Evolutionary conservation across 2,113 vertebrate genomes (phyloP).

Genomic region (Gavialis gangeticus): DNA sequence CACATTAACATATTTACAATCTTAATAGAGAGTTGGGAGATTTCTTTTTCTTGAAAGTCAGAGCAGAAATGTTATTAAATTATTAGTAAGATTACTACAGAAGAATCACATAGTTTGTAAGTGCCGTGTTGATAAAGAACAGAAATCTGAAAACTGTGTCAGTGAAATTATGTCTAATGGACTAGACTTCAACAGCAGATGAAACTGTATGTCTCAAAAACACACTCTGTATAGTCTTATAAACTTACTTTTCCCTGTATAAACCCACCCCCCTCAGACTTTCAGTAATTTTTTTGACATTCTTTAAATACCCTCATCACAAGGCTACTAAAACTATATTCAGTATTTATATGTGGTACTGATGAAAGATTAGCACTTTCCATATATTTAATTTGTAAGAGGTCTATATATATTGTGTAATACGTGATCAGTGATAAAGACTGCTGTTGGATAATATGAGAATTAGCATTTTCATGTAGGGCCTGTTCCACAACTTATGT

Average conservation of each 20-base stretch:
- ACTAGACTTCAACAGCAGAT: rapidly evolving
- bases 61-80: not conserved
- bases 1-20: rapidly evolving
- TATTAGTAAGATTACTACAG: not conserved
- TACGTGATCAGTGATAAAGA: not conserved
- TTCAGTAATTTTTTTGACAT: not conserved
- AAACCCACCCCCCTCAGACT: not conserved
- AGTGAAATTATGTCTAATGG: not conserved
- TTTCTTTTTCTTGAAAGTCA: not conserved
- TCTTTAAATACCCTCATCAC: not conserved
- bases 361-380: not conserved
- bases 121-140: not conserved
- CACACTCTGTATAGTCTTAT: not conserved
- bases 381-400: not conserved
- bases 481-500: not conserved
- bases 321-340: not conserved
- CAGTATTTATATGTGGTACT: not conserved
- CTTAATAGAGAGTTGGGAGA: not conserved
- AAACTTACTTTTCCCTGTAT: not conserved
- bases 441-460: not conserved
- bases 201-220: not conserved
- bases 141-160: not conserved
- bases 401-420: not conserved
- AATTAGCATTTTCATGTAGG: not conserved
- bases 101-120: not conserved